Percentiles rank a stretch among this genome's conserved stretches.
phyloP scores from a whole-genome alignment of 2,113 vertebrate genomes.

The Trochalopteron elliotii region DNA sequence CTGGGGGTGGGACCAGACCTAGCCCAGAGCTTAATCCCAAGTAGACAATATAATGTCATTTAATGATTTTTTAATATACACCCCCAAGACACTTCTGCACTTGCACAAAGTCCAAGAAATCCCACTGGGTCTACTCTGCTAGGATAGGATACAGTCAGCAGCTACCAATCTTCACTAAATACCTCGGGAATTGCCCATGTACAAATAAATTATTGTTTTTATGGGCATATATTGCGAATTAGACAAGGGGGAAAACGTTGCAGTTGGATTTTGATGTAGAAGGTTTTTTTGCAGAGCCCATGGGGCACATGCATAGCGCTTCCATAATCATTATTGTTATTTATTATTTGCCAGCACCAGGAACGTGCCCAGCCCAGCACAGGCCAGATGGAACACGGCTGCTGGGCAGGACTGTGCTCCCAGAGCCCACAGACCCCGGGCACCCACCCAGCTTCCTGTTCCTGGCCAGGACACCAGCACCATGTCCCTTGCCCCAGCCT shows the following conservation, averaged over 20 bases:
- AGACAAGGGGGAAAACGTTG: slow-evolving; percentile 23
- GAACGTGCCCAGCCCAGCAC: background rate
- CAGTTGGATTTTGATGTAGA: slow-evolving; percentile 1
- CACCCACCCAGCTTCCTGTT: background rate
- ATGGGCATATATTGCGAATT: slow-evolving; percentile 28
- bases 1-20: background rate
- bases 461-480: fast-evolving
- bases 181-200: background rate
- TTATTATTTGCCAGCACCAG: background rate
- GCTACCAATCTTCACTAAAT: background rate
- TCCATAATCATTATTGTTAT: background rate
- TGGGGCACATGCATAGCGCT: background rate
- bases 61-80: background rate
- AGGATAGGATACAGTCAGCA: background rate
- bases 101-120: background rate
- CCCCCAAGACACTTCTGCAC: background rate
- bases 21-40: background rate
- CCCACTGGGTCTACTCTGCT: background rate
- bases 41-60: background rate
- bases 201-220: slow-evolving; percentile 14
- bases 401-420: background rate
- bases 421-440: background rate
- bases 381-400: fast-evolving
- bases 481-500: background rate
- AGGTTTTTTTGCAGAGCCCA: slow-evolving; percentile 15